Conservation (phyloP, 2,888 invertebrate genomes). For the Chalcis sispes region DNA sequence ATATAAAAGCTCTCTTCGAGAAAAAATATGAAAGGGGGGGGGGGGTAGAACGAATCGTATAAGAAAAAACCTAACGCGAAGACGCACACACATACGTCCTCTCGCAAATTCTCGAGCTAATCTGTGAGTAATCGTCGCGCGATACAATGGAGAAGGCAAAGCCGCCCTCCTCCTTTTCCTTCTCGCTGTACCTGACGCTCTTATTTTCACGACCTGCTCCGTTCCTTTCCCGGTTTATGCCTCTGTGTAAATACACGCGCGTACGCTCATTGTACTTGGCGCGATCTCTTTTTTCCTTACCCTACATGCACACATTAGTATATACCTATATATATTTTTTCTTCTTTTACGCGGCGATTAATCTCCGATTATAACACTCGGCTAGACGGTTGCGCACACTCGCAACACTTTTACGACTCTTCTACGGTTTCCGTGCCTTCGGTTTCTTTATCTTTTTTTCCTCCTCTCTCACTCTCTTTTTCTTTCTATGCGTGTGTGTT, state of each 20-base stretch:
- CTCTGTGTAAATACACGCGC: slow-evolving; percentile 29
- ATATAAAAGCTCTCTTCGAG: no score
- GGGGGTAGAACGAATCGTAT: no score
- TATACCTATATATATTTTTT: slow-evolving; percentile 9
- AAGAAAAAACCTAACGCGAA: no score
- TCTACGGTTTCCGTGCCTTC: no score
- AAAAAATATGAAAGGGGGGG: no score
- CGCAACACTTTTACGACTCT: slow-evolving; percentile 71
- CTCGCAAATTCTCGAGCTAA: slow-evolving; percentile 74
- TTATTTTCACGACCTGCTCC: no score
- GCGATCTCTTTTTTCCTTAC: slow-evolving; percentile 44
- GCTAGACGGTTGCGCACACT: slow-evolving; percentile 70
- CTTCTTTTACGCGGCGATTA: slow-evolving; percentile 66
- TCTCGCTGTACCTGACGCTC: no score
- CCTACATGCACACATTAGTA: slow-evolving; percentile 20
- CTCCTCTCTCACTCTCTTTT: background rate
- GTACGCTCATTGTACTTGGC: slow-evolving; percentile 57
- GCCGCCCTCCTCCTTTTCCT: slow-evolving; percentile 50
- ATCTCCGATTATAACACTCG: slow-evolving; percentile 74
- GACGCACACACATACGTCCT: slow-evolving; percentile 36
- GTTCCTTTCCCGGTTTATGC: slow-evolving; percentile 54
- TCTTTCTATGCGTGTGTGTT: no score
- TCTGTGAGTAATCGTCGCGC: slow-evolving; percentile 74
- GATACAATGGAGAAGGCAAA: slow-evolving; percentile 61
- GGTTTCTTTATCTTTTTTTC: no score